phyloP scores from a whole-genome alignment of 2,113 vertebrate species.

The Urocolius indicus region DNA sequence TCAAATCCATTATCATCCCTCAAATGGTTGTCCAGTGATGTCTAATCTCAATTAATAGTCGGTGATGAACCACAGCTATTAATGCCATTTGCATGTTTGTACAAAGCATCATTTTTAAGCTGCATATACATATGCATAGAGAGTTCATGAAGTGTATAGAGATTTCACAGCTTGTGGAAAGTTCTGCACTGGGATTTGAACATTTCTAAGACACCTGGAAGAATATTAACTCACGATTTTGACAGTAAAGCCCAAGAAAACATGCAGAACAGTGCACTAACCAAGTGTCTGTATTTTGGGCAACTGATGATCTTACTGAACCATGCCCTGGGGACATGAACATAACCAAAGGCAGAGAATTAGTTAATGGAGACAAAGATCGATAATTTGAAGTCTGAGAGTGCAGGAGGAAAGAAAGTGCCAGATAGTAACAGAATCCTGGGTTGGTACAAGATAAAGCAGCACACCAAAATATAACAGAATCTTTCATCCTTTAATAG shows the following conservation, averaged over 20 bases:
- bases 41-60: slow-evolving; percentile 33
- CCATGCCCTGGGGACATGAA: neutral
- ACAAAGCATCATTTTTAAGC: slow-evolving; percentile 31
- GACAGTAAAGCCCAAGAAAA: neutral
- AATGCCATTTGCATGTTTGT: slow-evolving; percentile 36
- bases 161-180: neutral
- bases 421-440: neutral
- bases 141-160: neutral
- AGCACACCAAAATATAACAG: neutral
- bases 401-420: neutral
- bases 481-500: neutral
- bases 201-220: neutral
- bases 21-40: neutral
- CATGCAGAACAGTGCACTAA: neutral
- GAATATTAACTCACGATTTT: neutral
- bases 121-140: neutral
- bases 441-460: neutral
- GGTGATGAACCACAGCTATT: slow-evolving; percentile 37
- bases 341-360: neutral
- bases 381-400: neutral
- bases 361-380: neutral
- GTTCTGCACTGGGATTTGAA: neutral
- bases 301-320: neutral
- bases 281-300: neutral
- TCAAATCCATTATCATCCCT: slow-evolving; percentile 29